Percentiles rank a stretch among this genome's conserved stretches.
phyloP scores from a whole-genome alignment of 2,113 vertebrate genomes.

The Rhea pennata region DNA sequence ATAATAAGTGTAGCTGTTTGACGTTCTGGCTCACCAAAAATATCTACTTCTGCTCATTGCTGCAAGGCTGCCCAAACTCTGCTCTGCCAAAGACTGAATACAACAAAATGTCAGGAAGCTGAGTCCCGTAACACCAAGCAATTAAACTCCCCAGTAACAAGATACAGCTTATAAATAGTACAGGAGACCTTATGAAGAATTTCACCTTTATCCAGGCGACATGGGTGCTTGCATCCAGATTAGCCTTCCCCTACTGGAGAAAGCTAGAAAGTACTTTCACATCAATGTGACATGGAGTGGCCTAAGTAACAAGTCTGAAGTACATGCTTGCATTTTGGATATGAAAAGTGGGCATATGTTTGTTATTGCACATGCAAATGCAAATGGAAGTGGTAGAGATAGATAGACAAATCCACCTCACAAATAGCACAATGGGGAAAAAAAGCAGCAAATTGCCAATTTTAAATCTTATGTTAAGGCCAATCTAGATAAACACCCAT shows the following conservation, averaged over 20 bases:
- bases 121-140: background rate
- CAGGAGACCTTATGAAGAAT: background rate
- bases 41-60: background rate
- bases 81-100: constrained; percentile 6
- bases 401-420: constrained; percentile 44
- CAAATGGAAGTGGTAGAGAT: constrained; percentile 27
- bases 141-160: background rate
- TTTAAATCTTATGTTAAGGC: constrained; percentile 56
- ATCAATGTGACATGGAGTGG: constrained; percentile 27
- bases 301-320: constrained; percentile 19
- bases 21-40: background rate
- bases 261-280: constrained; percentile 33
- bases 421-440: constrained; percentile 46
- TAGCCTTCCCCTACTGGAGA: background rate
- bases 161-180: constrained; percentile 2
- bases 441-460: constrained; percentile 52
- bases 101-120: constrained; percentile 4
- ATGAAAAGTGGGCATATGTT: constrained; percentile 26
- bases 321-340: constrained; percentile 9
- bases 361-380: constrained; percentile 39
- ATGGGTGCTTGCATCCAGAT: background rate
- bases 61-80: constrained; percentile 29
- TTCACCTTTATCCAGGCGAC: constrained; percentile 10
- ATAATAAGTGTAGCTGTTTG: constrained; percentile 5
- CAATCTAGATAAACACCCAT: constrained; percentile 55